Evolutionary conservation across 2,888 invertebrate species (phyloP).

Genomic region (Ectemnius lituratus): DNA sequence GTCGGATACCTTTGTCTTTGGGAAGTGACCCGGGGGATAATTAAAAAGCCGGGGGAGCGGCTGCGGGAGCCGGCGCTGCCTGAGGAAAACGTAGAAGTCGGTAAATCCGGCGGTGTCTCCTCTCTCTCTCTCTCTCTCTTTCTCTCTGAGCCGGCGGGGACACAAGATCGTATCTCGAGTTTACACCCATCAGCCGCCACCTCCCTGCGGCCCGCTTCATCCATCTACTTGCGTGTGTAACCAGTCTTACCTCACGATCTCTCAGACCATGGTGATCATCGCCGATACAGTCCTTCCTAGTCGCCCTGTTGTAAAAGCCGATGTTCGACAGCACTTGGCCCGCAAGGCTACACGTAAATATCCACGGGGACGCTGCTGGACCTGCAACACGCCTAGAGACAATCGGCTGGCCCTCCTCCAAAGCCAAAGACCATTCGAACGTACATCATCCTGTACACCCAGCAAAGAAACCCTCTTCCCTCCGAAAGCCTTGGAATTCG

Average conservation of each 20-base stretch:
- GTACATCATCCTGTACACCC: slow-evolving; percentile 38
- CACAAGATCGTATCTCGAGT: slow-evolving; percentile 73
- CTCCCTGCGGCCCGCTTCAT: slow-evolving; percentile 60
- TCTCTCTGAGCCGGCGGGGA: slow-evolving; percentile 40
- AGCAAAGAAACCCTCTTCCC: slow-evolving; percentile 22
- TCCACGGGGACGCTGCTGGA: slow-evolving; percentile 45
- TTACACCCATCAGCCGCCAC: slow-evolving; percentile 76
- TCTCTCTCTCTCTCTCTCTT: no score
- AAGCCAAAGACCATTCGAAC: not conserved
- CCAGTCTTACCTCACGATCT: slow-evolving; percentile 46
- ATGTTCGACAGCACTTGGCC: slow-evolving; percentile 57
- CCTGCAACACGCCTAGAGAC: slow-evolving; percentile 23
- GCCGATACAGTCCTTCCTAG: slow-evolving; percentile 45
- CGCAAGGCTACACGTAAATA: slow-evolving; percentile 53
- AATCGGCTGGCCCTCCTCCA: slow-evolving; percentile 4
- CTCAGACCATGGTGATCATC: slow-evolving; percentile 38
- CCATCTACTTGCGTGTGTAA: slow-evolving; percentile 60
- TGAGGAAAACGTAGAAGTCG: slow-evolving; percentile 55
- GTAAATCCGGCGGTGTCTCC: slow-evolving; percentile 44
- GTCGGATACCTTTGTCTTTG: slow-evolving; percentile 66
- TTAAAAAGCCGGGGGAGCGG: slow-evolving; percentile 67
- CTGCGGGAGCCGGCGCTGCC: slow-evolving; percentile 24
- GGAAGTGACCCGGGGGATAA: slow-evolving; percentile 62
- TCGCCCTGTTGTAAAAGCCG: slow-evolving; percentile 51
- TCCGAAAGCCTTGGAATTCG: slow-evolving; percentile 47